These are phyloP conservation scores for Eilema caniola DNA, from an alignment of 2,888 invertebrate genomes.

Conservation along the genomic window DNA sequence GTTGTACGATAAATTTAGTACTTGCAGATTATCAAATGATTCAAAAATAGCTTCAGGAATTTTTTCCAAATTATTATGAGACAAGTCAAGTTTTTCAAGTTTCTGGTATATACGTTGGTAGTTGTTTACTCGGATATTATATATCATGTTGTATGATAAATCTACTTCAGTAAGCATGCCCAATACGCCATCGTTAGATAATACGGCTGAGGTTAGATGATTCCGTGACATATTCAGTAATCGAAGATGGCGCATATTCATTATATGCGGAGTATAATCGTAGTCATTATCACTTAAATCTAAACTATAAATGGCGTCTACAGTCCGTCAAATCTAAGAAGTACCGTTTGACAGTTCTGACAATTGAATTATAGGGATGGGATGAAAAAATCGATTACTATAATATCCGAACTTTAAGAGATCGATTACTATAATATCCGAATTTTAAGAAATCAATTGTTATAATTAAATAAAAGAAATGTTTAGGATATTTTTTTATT, in stretches of 20 bases:
- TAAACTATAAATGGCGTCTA: constrained; percentile 34
- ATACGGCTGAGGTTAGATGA: constrained; percentile 51
- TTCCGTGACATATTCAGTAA: constrained; percentile 62
- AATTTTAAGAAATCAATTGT: no score
- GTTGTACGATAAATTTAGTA: constrained; percentile 69
- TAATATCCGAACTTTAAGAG: no score
- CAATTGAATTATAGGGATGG: no score
- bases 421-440: no score
- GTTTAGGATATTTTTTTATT: no score
- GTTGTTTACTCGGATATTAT: constrained; percentile 43
- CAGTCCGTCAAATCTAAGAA: no score
- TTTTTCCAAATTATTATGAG: constrained; percentile 61
- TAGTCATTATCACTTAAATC: constrained; percentile 59
- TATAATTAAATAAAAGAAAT: no score
- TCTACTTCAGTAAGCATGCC: constrained; percentile 56
- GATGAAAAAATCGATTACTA: no score
- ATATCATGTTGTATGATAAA: constrained; percentile 67
- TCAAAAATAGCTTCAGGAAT: constrained; percentile 63
- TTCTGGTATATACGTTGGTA: constrained; percentile 39
- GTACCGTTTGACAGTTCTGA: no score
- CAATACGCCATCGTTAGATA: constrained; percentile 55
- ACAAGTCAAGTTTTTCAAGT: constrained; percentile 61
- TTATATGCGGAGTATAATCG: constrained; percentile 44
- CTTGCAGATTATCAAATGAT: constrained; percentile 53
- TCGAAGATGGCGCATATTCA: constrained; percentile 52